Evolutionary conservation across 2,888 invertebrate genomes (phyloP), one percentile per base, ranked within the genome.

Genomic region (Miltochrista miniata): DNA sequence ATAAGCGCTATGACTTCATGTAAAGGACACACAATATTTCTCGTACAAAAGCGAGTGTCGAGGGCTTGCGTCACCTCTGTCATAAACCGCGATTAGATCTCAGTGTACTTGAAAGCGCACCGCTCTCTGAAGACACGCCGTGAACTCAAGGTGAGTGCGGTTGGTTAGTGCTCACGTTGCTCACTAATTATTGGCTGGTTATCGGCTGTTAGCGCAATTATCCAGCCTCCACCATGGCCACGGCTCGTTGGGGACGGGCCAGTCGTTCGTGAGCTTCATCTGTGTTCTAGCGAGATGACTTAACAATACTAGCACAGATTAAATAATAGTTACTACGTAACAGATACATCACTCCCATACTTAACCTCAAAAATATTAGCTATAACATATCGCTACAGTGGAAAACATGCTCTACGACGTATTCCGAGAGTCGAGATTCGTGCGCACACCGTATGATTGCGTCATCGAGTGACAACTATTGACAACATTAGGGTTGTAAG

Each of bases 111-210:
- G 44, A 48, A 41, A 30, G 41, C 24, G 45, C 35, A 15, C 33
- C 18, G 45, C 8, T 7, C 31, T 45, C 37, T 34, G 46, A 33
- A 18, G 34, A 14, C 29, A 37, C 44, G 18, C 38, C 39, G 45
- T 11, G 5, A 31, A 31, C 37, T 54, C 54, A 62, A 62, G 61
- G 61, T 54, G 58, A 61, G 10, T 50, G 40, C 48, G 45, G 48
- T 60, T 56, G 58, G 56, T 46, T 44, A 33, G 36, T 33, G 38
- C 44, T 45, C 55, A 42, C 50, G 51, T 45, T 15, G 24, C 34
- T 12, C 15, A 48, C 48, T 60, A 51, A 61, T 57, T 57, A 54
- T n/a, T 41, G 35, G 37, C 48, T 51, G 39, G 58, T 54, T 61
- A 54, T 41, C 53, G 43, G 31, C 43, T 18, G 44, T 47, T 51